Evolutionary conservation across 2,797 vertebrate genomes (phyloP), one percentile per base, ranked within the genome.

Genomic region (Sebastes trivittatus): DNA sequence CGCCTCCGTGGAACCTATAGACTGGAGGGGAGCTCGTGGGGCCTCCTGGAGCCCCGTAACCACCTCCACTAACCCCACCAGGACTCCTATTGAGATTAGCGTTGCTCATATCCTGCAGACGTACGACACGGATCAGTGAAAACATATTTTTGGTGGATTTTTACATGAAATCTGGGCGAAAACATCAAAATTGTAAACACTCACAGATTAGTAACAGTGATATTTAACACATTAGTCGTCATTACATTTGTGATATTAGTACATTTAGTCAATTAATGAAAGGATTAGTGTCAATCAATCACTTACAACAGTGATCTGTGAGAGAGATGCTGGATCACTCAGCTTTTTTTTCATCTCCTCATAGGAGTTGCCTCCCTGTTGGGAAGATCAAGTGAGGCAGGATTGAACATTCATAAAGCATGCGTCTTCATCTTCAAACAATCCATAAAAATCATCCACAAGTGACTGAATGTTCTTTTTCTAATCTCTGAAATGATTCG

Each of bases 241-340:
- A 38, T 20, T 83, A 20, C 20, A 56, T 71, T 16, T 20, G 23
- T 55, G 29, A 55, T 25, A 52, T 85, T 73, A 79, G 64, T 34
- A 32, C 20, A 67, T 38, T 38, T 9, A 18, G 66, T 85, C 4
- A 75, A 52, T 83, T 72, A 54, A 38, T 63, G 16, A 49, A 63
- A 62, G 23, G 62, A 88, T 88, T 81, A 77, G 58, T 75, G 82
- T 77, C 34, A 75, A 72, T 83, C 54, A 90, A 82, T 71, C 59
- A 96, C 97, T 97, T 96, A 98, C 97, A 63, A 96, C 92, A 84
- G 93, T 96, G 78, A 98, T 95, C 93, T 97, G 95, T 0, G 96
- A 94, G 72, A 98, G 77, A 54, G 96, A 92, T 0, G 93, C 80
- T 18, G 89, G 81, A 0, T 96, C 93, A 58, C 93, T 94, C 86